Evolutionary conservation across 2,888 invertebrate genomes (phyloP).

Genomic region (Morpho achilles): DNA sequence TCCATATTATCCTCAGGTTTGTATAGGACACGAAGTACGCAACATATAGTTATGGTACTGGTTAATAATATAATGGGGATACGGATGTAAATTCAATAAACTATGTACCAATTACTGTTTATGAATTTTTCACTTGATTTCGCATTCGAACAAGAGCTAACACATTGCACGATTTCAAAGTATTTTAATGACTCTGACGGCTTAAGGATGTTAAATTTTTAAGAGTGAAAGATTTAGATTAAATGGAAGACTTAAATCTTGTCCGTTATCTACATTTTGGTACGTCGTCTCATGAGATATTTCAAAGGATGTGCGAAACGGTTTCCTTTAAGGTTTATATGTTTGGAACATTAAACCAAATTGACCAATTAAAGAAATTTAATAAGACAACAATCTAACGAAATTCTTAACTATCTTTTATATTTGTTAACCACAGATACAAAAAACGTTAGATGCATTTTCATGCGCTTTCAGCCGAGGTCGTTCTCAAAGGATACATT

Average conservation of each 20-base stretch:
- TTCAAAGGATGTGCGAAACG: background rate
- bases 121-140: slow-evolving; percentile 2
- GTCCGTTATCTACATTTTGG: slow-evolving; percentile 11
- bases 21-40: no score
- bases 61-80: slow-evolving; percentile 1
- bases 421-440: no score
- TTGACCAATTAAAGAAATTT: no score
- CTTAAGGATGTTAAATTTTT: slow-evolving; percentile 17
- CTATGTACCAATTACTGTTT: slow-evolving; percentile 1
- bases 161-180: slow-evolving; percentile 2
- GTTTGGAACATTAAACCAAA: no score
- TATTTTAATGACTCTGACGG: slow-evolving; percentile 8
- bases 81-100: slow-evolving; percentile 5
- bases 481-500: no score
- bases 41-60: no score
- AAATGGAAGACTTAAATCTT: slow-evolving; percentile 11
- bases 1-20: no score
- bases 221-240: slow-evolving; percentile 17
- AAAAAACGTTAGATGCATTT: no score
- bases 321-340: no score
- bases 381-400: no score
- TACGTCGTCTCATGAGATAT: background rate
- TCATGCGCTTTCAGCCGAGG: no score
- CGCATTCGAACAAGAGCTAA: background rate
- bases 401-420: no score